Base-by-base conservation (phyloP, 2,888 invertebrate genomes). In the Acronicta leporina region DNA sequence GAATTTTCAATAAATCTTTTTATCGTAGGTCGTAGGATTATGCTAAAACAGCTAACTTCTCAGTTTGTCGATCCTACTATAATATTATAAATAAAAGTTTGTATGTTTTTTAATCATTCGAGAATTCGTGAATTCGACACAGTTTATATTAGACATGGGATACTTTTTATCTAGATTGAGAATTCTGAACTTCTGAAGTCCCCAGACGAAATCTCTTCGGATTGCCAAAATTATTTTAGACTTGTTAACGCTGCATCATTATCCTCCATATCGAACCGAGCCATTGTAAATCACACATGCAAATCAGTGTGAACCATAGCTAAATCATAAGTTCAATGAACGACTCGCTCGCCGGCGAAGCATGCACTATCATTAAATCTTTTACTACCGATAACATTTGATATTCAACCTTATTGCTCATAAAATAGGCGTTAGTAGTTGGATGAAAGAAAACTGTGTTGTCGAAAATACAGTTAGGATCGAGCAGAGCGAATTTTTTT, bases 251-350 rank as follows among this genome's bases (percentile, higher is more conserved):
- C 13, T 35, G 38, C 6, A n/a, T 38, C 38, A 5, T 38, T 38
- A 42, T 10, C 33, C 27, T 52, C 38, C 20, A 43, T 40, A 61
- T 55, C 51, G 62, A 16, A 43, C 14, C 27, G 11, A 35, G 0
- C 40, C 54, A 47, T 46, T 63, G 60, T 63, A 70, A 53, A 54
- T 52, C 56, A 75, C 60, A 61, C 64, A 73, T 70, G 65, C 73
- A 60, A 63, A 72, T 63, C 49, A 38, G 38, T 38, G 7, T 54
- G 47, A 63, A 75, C 68, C 73, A 62, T 70, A 66, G 57, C 75
- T 64, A 63, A 73, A 70, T 67, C 68, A 59, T 48, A 74, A 75
- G 86, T 83, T 85, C 85, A 85, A 77, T 73, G 85, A 60, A 79
- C 86, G 83, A 72, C 65, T 76, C 80, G 77, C 62, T 78, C 71